A percentile compares a stretch with the other conserved stretches of the same genome.
These are phyloP conservation scores for Myiotriccus ornatus DNA, from an alignment of 2,797 vertebrate species.

Conservation along the genomic window DNA sequence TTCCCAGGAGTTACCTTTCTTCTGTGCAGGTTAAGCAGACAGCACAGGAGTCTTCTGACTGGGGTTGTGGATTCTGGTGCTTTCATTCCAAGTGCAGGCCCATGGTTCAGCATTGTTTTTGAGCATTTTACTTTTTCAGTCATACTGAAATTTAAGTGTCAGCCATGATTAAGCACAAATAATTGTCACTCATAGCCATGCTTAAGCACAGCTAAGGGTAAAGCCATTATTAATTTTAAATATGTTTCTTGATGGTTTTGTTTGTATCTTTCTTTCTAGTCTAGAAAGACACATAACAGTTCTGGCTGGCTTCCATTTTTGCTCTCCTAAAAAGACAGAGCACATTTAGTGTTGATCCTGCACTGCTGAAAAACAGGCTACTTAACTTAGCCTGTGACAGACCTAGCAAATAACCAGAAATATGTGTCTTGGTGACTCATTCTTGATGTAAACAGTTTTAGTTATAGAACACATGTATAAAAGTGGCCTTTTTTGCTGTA, in stretches of 20 bases:
- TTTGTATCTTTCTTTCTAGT: not conserved
- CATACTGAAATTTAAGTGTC: not conserved
- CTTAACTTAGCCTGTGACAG: not conserved
- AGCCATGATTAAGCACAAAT: not conserved
- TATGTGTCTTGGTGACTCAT: not conserved
- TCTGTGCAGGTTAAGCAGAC: not conserved
- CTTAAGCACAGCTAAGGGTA: not conserved
- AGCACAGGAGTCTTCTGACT: not conserved
- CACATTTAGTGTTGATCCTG: not conserved
- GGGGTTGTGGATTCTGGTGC: not conserved
- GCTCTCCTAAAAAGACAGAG: not conserved
- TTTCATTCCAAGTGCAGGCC: not conserved
- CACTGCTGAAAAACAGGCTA: not conserved
- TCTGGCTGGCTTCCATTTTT: not conserved
- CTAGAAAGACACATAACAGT: not conserved
- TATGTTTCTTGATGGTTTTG: not conserved
- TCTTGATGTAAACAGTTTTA: not conserved
- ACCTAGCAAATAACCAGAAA: conserved; percentile 31
- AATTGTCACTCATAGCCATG: not conserved
- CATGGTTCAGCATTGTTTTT: not conserved
- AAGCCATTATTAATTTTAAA: not conserved
- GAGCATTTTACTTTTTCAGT: not conserved
- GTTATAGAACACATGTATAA: not conserved
- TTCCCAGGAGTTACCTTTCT: not conserved
- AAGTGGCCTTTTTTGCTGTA: not conserved